A percentile compares a stretch with the other conserved stretches of the same genome.
phyloP scores from a whole-genome alignment of 2,797 vertebrate species.

The Amazonetta brasiliensis region DNA sequence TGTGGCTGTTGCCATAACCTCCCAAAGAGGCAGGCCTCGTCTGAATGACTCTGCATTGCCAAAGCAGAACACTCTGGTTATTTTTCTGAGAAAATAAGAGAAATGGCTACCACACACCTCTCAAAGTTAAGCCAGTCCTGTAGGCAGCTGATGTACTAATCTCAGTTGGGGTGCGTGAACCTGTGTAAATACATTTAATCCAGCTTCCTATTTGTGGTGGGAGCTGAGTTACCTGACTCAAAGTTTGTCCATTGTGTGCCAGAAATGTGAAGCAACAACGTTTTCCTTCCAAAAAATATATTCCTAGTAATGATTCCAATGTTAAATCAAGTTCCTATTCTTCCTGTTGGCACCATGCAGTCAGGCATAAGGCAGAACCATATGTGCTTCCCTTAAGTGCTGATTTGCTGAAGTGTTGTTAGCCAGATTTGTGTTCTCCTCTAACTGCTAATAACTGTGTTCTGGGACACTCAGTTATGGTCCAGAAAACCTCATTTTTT shows the following conservation, averaged over 20 bases:
- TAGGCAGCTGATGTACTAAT: not conserved
- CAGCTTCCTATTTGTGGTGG: not conserved
- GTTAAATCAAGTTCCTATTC: slow-evolving; percentile 41
- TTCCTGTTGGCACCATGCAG: slow-evolving; percentile 58
- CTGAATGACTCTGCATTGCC: not conserved
- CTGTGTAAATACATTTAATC: not conserved
- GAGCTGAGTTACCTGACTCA: not conserved
- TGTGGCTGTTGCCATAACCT: not conserved
- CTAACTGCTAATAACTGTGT: not conserved
- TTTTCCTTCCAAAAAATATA: not conserved
- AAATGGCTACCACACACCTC: not conserved
- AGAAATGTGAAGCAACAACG: not conserved
- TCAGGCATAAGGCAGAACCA: slow-evolving; percentile 65
- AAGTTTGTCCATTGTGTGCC: not conserved
- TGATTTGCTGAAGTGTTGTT: slow-evolving; percentile 40
- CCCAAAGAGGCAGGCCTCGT: not conserved
- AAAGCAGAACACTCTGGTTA: not conserved
- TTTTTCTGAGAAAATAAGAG: not conserved
- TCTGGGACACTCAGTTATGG: slow-evolving; percentile 35
- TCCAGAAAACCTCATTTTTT: not conserved
- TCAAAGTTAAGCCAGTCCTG: not conserved
- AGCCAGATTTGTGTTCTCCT: slow-evolving; percentile 10
- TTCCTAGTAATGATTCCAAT: slow-evolving; percentile 7
- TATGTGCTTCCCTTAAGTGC: slow-evolving; percentile 63
- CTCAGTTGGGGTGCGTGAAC: not conserved